Base-by-base conservation (phyloP, 2,113 vertebrate species). In the Colinus virginianus region DNA sequence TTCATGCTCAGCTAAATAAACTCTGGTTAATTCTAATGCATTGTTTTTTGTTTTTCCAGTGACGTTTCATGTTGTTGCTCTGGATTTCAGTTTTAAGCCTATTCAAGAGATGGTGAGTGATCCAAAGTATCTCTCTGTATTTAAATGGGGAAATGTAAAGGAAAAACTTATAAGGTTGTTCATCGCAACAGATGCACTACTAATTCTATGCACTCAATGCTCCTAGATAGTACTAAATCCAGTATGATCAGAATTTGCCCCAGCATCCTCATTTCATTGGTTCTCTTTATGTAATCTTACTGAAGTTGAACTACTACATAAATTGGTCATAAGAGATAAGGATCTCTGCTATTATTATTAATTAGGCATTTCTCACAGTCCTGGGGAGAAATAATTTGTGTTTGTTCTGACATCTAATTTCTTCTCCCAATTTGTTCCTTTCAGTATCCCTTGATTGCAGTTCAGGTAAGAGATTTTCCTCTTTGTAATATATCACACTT, bases 71-170 rank as follows among this genome's bases (percentile, higher is more conserved):
- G 66, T 97, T 49, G 90, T 96, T 84, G 83, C 95, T 68, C 49
- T 97, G 88, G 84, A 97, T 93, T 85, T 84, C 40, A 42, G 81
- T 36, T 95, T 97, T 46, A 96, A 87, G 53, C 93, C 94, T 59
- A 76, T 90, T 71, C 83, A 93, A 34, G 95, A 97, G 43, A 79
- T 22, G 89, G 96, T 97, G 77, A 96, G 97, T 93, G 53, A 34
- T 11, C 28, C 66, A n/a, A 42, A 67, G 42, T 40, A 43, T 15
- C 58, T 26, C 25, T 10, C 9, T 66, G 20, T n/a, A 56, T 68
- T 84, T 90, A 58, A 85, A 79, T 13, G 5, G 7, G 22, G 30
- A 68, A 82, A 76, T 71, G 2, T 62, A 71, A 87, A 64, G 13
- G 4, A 8, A 80, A 22, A 15, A 55, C 12, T 40, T 87, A 38